Percentiles rank a stretch among this genome's conserved stretches.
These are phyloP conservation scores for Drosophila ustulata DNA, from an alignment of 2,888 invertebrate genomes.

Conservation along the genomic window DNA sequence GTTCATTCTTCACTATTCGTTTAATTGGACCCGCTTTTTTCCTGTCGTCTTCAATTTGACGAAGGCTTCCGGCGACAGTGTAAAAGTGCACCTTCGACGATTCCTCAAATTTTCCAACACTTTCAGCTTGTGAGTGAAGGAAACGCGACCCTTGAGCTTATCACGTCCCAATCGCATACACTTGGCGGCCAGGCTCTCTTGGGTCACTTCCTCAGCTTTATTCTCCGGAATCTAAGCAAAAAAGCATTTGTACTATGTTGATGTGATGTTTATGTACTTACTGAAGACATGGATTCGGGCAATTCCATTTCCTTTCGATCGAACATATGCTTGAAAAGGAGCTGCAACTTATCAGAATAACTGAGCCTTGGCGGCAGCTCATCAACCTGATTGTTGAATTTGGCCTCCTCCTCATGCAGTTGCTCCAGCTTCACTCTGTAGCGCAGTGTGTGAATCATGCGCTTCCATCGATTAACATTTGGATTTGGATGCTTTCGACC, in stretches of 20 bases:
- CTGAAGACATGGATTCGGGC: background rate
- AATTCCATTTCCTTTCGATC: conserved; percentile 3
- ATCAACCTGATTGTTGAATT: conserved; percentile 8
- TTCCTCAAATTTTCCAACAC: conserved; percentile 45
- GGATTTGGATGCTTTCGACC: background rate
- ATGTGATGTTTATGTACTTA: conserved; percentile 18
- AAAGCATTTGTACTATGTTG: background rate
- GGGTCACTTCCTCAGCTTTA: background rate
- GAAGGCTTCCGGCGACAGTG: conserved; percentile 50
- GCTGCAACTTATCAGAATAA: conserved; percentile 48
- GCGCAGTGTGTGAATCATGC: conserved; percentile 44
- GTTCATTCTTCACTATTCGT: conserved; percentile 6
- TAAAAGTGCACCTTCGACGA: conserved; percentile 19
- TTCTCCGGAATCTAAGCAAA: background rate
- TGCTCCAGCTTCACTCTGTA: conserved; percentile 55
- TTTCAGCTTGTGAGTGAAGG: conserved; percentile 34
- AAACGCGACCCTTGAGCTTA: conserved; percentile 4
- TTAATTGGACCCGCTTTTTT: background rate
- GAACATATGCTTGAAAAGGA: conserved; percentile 55
- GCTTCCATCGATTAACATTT: conserved; percentile 43
- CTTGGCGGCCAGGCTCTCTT: conserved; percentile 24
- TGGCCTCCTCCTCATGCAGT: conserved; percentile 40
- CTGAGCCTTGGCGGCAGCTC: conserved; percentile 19
- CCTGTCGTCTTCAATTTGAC: conserved; percentile 22
- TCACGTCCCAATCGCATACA: conserved; percentile 37